Percentiles rank a stretch among this genome's conserved stretches.
Conservation (phyloP, 2,113 vertebrate genomes). For the Neogale vison region DNA sequence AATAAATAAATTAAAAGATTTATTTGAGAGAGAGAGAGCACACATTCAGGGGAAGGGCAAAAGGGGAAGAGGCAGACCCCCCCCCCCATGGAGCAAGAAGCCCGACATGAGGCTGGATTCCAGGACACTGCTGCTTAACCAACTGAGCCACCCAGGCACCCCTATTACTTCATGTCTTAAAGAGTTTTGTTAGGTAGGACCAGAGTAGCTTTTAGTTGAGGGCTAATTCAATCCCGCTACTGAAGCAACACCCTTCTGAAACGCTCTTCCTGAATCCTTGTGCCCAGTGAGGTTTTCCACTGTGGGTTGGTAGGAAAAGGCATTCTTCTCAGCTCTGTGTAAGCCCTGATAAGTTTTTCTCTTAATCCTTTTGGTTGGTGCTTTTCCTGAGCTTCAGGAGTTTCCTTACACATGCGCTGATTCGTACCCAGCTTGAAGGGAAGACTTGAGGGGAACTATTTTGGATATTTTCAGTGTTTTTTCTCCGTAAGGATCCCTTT, state of each 20-base stretch:
- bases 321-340: neutral
- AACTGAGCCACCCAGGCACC: too few relatives aligned
- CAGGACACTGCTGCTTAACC: too few relatives aligned
- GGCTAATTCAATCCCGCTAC: neutral
- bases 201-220: constrained; percentile 28
- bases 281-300: neutral
- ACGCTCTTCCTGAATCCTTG: neutral
- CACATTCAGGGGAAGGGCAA: too few relatives aligned
- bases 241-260: neutral
- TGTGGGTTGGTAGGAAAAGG: neutral
- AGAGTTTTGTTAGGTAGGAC: neutral
- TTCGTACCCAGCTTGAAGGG: neutral
- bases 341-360: neutral
- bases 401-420: neutral
- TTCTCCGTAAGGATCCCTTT: neutral
- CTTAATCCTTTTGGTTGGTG: neutral
- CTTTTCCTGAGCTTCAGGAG: neutral
- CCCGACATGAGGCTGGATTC: too few relatives aligned
- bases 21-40: too few relatives aligned
- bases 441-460: neutral
- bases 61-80: too few relatives aligned
- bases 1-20: too few relatives aligned
- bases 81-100: too few relatives aligned
- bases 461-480: neutral
- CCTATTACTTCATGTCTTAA: neutral